A percentile compares a stretch with the other conserved stretches of the same genome.
Evolutionary conservation across 2,113 vertebrate species (phyloP).

Genomic region (Oostethus manadensis): DNA sequence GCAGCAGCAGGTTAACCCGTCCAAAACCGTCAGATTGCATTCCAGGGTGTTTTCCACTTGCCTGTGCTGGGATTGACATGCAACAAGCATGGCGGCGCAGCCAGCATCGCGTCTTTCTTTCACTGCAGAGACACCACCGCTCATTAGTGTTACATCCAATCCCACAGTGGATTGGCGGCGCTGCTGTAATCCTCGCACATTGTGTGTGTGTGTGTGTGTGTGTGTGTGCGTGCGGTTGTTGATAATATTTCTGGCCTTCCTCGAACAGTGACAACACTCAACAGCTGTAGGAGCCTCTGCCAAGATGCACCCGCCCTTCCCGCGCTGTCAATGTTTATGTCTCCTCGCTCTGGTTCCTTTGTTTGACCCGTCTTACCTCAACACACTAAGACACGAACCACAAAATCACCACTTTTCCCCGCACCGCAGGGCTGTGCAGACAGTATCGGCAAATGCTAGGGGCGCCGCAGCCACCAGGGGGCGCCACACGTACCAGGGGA

Average conservation of each 20-base stretch:
- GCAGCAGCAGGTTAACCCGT: neutral
- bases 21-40: neutral
- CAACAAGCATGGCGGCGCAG: neutral
- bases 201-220: too few species aligned
- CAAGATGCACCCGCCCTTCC: conserved; percentile 17
- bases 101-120: neutral
- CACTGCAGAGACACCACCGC: neutral
- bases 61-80: conserved; percentile 1
- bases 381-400: neutral
- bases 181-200: conserved; percentile 30
- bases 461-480: too few species aligned
- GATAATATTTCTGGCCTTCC: conserved; percentile 44
- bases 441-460: too few species aligned
- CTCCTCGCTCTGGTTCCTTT: neutral
- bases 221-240: conserved; percentile 14
- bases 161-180: conserved; percentile 16
- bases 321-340: neutral
- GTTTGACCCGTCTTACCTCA: neutral
- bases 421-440: too few species aligned
- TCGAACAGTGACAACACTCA: conserved; percentile 45
- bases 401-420: too few species aligned
- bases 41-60: neutral
- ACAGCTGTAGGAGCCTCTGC: conserved; percentile 46
- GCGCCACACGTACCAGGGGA: too few species aligned
- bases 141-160: conserved; percentile 30